A percentile compares a stretch with the other conserved stretches of the same genome.
phyloP scores from a whole-genome alignment of 2,888 invertebrate species.

The Drosophila greeni region DNA sequence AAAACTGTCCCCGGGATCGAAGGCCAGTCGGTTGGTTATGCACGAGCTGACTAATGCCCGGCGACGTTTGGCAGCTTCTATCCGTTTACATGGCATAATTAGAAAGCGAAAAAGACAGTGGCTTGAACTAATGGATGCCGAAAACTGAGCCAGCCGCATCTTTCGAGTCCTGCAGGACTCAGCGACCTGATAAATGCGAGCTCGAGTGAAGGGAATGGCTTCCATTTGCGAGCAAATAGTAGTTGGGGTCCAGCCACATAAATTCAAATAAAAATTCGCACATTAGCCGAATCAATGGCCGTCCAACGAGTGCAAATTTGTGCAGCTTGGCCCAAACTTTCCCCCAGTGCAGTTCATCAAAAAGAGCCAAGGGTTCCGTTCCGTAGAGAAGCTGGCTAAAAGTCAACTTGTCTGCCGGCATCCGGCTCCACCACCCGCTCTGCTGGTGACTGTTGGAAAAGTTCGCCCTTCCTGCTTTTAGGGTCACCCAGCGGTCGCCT shows the following conservation, averaged over 20 bases:
- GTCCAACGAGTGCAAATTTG: slow-evolving; percentile 55
- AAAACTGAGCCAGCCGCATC: slow-evolving; percentile 41
- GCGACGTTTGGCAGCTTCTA: slow-evolving; percentile 38
- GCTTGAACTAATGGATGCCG: slow-evolving; percentile 50
- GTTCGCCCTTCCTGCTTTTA: slow-evolving; percentile 51
- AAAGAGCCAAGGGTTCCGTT: slow-evolving; percentile 28
- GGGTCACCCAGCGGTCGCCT: slow-evolving; percentile 60
- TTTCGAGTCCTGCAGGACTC: neutral
- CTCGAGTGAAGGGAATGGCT: slow-evolving; percentile 26
- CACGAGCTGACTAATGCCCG: slow-evolving; percentile 54
- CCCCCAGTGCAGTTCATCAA: slow-evolving; percentile 62
- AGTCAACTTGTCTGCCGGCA: slow-evolving; percentile 57
- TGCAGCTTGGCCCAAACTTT: slow-evolving; percentile 58
- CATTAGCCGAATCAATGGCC: slow-evolving; percentile 48
- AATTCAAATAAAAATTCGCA: slow-evolving; percentile 65
- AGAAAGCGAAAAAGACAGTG: slow-evolving; percentile 55
- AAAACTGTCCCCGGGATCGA: slow-evolving; percentile 12
- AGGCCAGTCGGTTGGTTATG: slow-evolving; percentile 54
- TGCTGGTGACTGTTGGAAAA: slow-evolving; percentile 47
- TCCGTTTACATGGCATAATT: slow-evolving; percentile 67
- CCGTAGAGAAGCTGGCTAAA: slow-evolving; percentile 29
- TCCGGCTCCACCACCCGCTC: slow-evolving; percentile 16
- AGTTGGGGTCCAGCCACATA: slow-evolving; percentile 39
- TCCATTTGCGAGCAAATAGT: slow-evolving; percentile 39
- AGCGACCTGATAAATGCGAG: slow-evolving; percentile 50